Evolutionary conservation across 2,888 invertebrate genomes (phyloP), one percentile per base, ranked within the genome.

Genomic region (Cenopis cana): DNA sequence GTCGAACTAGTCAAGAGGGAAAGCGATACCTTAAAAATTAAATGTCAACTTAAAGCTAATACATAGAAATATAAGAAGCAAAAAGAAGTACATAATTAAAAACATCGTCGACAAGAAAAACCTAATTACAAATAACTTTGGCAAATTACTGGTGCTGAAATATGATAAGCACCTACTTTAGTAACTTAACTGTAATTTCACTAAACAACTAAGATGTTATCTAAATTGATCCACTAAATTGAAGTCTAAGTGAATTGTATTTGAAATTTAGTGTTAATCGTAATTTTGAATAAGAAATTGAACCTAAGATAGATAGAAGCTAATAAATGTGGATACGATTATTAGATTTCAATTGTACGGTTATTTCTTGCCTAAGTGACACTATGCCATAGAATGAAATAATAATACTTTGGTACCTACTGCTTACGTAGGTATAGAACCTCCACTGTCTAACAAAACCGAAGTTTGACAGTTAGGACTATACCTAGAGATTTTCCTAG

Each of bases 291-390:
- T 38, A 29, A 52, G 56, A 17, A 20, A n/a, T 62, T 18, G 41
- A 55, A 56, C 56, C 56, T 65, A 69, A 69, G 64, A 50, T 57
- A 69, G 69, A 69, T 69, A 69, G 69, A 65, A 20, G 41, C 59
- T 59, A 65, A 65, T 65, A 46, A 70, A 70, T 57, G 20, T 50
- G 20, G 29, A 57, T 57, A 69, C 20, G n/a, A 64, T 56, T 14
- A 18, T 41, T 18, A 50, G 57, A 57, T 41, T 49, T 68, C 20
- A 14, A 17, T 65, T 36, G 24, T 38, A 38, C 14, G n/a, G 62
- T 56, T 50, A 14, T 38, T 69, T 59, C 50, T 49, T 36, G 8
- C 54, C 50, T 9, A 38, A 62, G 56, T 24, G 20, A 24, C 20
- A 36, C 33, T 12, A 61, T 17, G 12, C 14, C 8, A 33, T 18